Percentiles rank a stretch among this genome's conserved stretches.
Evolutionary conservation across 1,140 invertebrate species (phyloP).

Genomic region (Delia radicum): DNA sequence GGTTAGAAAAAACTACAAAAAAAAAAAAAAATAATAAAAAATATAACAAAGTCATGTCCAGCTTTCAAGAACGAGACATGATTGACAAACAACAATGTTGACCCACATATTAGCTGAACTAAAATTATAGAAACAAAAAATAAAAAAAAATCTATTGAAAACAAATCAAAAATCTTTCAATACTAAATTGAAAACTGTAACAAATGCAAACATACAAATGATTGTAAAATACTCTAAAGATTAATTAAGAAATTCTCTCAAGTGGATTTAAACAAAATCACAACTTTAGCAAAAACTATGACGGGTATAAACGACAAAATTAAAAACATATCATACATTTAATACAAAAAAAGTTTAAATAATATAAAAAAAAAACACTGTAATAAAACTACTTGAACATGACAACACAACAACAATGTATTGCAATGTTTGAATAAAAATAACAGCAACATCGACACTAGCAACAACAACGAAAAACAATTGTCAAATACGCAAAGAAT

Average conservation of each 20-base stretch:
- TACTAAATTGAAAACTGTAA: not conserved
- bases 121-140: not conserved
- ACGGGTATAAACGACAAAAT: not conserved
- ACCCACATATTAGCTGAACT: conserved; percentile 1
- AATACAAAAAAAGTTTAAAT: not conserved
- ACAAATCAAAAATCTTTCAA: conserved; percentile 12
- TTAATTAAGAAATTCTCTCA: conserved; percentile 21
- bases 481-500: not conserved
- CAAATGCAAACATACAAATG: conserved; percentile 6
- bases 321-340: not conserved
- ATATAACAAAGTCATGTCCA: conserved; percentile 11
- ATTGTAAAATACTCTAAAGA: conserved; percentile 7
- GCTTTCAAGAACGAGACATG: conserved; percentile 18
- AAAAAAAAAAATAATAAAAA: not conserved
- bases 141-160: not conserved
- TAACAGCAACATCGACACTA: not conserved
- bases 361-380: not conserved
- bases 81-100: conserved; percentile 20
- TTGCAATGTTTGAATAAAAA: not conserved
- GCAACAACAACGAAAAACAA: not conserved
- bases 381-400: not conserved
- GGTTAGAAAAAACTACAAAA: not conserved
- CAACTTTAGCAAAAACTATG: not conserved
- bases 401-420: not conserved
- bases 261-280: not conserved